These are phyloP conservation scores for Zootermopsis nevadensis DNA, from an alignment of 2,888 invertebrate genomes.

Conservation along the genomic window DNA sequence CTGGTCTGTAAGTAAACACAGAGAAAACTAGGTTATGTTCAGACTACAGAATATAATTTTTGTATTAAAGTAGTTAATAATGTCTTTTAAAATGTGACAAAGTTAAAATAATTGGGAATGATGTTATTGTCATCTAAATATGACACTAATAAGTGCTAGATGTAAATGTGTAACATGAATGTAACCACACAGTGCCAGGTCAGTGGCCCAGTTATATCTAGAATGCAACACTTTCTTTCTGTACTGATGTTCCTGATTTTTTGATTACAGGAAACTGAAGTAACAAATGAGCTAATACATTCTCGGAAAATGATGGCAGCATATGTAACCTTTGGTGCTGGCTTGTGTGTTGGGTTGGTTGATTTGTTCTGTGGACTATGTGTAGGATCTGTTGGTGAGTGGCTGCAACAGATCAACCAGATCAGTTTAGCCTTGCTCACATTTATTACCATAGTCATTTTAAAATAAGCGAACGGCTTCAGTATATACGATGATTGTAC, in stretches of 20 bases:
- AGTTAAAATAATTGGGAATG: no score
- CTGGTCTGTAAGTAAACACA: no score
- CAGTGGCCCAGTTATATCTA: no score
- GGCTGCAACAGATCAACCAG: neutral
- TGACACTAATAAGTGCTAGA: no score
- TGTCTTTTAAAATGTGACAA: no score
- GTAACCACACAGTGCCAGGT: no score
- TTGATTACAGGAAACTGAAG: neutral
- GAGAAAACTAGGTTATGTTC: no score
- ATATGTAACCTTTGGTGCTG: conserved; percentile 71
- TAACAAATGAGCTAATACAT: conserved; percentile 54
- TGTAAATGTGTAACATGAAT: no score
- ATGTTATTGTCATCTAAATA: no score
- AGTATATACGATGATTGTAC: neutral
- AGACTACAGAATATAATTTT: no score
- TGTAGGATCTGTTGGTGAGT: conserved; percentile 68
- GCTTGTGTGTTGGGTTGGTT: conserved; percentile 70
- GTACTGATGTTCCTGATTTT: neutral
- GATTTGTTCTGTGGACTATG: conserved; percentile 71
- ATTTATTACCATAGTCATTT: neutral
- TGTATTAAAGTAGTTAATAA: no score
- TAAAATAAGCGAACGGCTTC: neutral
- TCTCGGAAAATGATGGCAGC: conserved; percentile 19
- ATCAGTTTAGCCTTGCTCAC: neutral
- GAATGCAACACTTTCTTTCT: conserved; percentile 36